A percentile compares a stretch with the other conserved stretches of the same genome.
Conservation (phyloP, 2,888 invertebrate genomes). For the Cylindroiulus punctatus region DNA sequence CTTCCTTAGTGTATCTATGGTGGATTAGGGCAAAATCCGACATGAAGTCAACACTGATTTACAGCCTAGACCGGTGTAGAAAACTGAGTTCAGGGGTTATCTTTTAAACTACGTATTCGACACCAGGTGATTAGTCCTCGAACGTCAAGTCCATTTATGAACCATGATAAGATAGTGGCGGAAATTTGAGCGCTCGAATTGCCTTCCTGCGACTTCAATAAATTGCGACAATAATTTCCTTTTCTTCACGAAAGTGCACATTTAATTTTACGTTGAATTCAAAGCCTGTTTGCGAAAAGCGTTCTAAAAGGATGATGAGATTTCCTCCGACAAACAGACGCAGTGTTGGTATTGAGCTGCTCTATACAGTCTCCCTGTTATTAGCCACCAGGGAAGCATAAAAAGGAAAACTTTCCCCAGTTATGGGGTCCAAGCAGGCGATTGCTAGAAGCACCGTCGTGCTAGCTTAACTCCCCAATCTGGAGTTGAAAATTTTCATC, state of each 20-base stretch:
- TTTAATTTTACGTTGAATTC: conserved; percentile 35
- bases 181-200: not conserved
- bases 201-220: not conserved
- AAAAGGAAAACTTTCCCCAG: conserved; percentile 20
- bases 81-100: not conserved
- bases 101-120: not conserved
- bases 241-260: not conserved
- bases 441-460: not conserved
- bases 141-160: not conserved
- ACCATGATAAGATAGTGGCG: not conserved
- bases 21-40: too few species aligned
- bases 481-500: conserved; percentile 39
- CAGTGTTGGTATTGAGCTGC: conserved; percentile 12
- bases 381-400: conserved; percentile 1
- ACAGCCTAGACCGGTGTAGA: too few species aligned
- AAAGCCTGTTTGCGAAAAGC: conserved; percentile 10
- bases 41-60: too few species aligned
- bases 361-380: conserved; percentile 16
- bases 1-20: too few species aligned
- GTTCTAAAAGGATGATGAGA: conserved; percentile 39
- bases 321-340: conserved; percentile 19
- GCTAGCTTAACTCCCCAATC: conserved; percentile 14
- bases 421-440: conserved; percentile 31
- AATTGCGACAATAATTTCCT: not conserved
- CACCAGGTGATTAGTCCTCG: not conserved